phyloP scores from a whole-genome alignment of 30 jellyfish, hydroid and myxozoan species.

The Cassiopea andromeda region DNA sequence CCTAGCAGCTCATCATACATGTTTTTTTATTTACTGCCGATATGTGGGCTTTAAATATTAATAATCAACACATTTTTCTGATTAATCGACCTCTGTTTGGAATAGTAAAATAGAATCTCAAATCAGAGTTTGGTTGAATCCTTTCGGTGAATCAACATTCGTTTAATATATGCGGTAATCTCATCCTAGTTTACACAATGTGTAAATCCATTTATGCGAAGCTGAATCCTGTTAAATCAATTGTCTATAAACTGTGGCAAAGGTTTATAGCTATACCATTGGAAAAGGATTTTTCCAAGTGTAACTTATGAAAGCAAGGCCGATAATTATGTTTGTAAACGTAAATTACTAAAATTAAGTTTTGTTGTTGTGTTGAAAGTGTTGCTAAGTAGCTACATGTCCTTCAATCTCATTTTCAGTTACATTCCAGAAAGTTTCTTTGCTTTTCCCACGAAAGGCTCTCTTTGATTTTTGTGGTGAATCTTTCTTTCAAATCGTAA shows the following conservation, averaged over 20 bases:
- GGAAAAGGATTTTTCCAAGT: background rate
- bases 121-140: too few species aligned
- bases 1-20: too few species aligned
- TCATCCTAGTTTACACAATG: background rate
- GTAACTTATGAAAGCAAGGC: slow-evolving; percentile 3
- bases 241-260: slow-evolving; percentile 13
- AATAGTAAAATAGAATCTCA: background rate
- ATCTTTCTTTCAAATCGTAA: background rate
- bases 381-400: slow-evolving; percentile 6
- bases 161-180: slow-evolving; percentile 7
- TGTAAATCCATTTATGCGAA: background rate
- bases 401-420: background rate
- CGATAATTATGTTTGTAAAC: slow-evolving; percentile 4
- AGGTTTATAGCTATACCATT: background rate
- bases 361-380: slow-evolving; percentile 14
- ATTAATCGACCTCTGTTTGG: background rate
- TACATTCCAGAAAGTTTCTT: background rate
- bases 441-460: slow-evolving; percentile 16
- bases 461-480: background rate
- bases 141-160: background rate
- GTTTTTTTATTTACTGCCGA: too few species aligned
- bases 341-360: background rate
- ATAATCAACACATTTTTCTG: background rate
- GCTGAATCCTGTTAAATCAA: background rate
- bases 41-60: background rate